Percentiles rank a stretch among this genome's conserved stretches.
These are phyloP conservation scores for Helicoverpa armigera DNA, from an alignment of 1,140 invertebrate species.

Conservation along the genomic window DNA sequence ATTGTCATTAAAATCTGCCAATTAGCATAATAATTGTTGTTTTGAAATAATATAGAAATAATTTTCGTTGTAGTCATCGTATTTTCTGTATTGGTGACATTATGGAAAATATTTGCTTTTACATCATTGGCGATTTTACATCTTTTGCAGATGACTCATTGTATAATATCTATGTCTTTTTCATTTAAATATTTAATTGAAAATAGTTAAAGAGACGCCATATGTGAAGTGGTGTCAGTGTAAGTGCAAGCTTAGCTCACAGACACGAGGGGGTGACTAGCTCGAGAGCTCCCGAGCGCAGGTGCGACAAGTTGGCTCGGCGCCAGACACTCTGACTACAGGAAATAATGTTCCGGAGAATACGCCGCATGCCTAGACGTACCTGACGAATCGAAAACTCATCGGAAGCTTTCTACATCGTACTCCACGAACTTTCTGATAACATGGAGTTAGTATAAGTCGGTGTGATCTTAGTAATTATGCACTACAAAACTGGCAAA, in stretches of 20 bases:
- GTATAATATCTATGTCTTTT: no score
- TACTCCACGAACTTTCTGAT: conserved; percentile 9
- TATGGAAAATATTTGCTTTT: no score
- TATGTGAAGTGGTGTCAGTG: not conserved
- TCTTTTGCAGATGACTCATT: no score
- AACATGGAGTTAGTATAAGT: not conserved
- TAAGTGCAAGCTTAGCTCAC: conserved; percentile 9
- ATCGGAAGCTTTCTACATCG: conserved; percentile 2
- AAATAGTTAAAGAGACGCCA: no score
- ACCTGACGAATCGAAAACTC: not conserved
- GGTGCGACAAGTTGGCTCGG: conserved; percentile 27
- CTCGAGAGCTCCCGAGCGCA: conserved; percentile 27
- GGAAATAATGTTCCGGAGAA: conserved; percentile 17
- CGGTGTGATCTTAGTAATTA: not conserved
- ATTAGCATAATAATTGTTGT: conserved; percentile 32
- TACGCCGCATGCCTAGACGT: not conserved
- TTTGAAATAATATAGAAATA: conserved; percentile 21
- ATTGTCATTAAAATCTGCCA: conserved; percentile 25
- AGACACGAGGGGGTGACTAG: conserved; percentile 18
- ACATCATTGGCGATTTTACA: no score
- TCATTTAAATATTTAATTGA: no score
- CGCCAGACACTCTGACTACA: conserved; percentile 19
- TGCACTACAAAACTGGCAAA: not conserved
- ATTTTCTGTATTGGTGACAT: no score
- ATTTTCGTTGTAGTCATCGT: not conserved